phyloP scores from a whole-genome alignment of 2,888 invertebrate genomes.

The Parnassius orleans region DNA sequence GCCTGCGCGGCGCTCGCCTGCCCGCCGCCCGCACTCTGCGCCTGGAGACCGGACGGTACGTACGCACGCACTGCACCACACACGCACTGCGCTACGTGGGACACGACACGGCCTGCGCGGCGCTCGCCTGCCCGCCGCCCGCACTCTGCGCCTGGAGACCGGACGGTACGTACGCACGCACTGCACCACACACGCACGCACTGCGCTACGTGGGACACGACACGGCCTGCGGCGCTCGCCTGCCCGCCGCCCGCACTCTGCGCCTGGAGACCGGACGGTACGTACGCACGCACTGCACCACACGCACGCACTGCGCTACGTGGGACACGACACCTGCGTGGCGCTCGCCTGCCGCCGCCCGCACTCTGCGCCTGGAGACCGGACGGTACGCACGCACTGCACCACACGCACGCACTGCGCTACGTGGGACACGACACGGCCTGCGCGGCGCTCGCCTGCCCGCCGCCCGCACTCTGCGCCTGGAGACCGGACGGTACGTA shows the following conservation, averaged over 20 bases:
- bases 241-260: no score
- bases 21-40: conserved; percentile 66
- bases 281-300: neutral
- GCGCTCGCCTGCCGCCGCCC: no score
- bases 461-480: no score
- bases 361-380: no score
- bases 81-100: neutral
- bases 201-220: neutral
- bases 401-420: neutral
- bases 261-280: no score
- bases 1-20: conserved; percentile 80
- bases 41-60: conserved; percentile 55
- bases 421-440: no score
- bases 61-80: conserved; percentile 22
- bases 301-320: conserved; percentile 84
- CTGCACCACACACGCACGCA: neutral
- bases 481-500: no score
- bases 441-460: no score
- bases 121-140: no score
- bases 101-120: neutral
- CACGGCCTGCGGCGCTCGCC: no score
- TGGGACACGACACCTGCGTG: conserved; percentile 42
- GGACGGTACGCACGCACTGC: neutral
- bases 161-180: neutral
- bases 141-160: no score